phyloP scores from a whole-genome alignment of 2,888 invertebrate genomes.

The Lasioglossum morio region DNA sequence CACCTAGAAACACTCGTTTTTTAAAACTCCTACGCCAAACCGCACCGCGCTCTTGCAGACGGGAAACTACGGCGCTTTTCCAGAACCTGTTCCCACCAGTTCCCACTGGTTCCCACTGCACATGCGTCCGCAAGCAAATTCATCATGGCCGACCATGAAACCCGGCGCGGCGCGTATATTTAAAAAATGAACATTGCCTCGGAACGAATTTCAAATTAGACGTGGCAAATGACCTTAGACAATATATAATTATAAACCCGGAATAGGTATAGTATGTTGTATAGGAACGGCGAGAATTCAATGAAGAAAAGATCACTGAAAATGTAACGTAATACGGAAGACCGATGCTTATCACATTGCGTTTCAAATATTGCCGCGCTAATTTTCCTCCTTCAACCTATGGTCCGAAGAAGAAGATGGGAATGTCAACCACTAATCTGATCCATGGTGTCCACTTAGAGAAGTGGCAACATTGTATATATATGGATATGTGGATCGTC shows the following conservation, averaged over 20 bases:
- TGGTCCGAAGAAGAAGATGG: neutral
- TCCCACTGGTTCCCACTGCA: neutral
- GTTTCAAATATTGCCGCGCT: neutral
- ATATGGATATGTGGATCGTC: neutral
- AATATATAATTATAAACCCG: too few species aligned
- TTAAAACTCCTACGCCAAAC: constrained; percentile 32
- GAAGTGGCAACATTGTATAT: neutral
- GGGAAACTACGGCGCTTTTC: neutral
- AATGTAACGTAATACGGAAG: too few species aligned
- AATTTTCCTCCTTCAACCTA: neutral
- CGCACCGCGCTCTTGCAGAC: neutral
- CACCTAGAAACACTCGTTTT: constrained; percentile 40
- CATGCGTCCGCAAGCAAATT: neutral
- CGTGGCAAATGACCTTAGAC: neutral
- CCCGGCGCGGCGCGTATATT: neutral
- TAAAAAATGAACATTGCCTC: neutral
- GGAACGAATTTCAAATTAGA: neutral
- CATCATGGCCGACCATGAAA: neutral
- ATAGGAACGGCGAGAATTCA: too few species aligned
- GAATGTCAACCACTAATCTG: neutral
- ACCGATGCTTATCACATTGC: neutral
- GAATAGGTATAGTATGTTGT: too few species aligned
- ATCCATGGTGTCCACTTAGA: neutral
- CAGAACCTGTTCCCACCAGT: too few species aligned
- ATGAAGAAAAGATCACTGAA: too few species aligned